Percentiles rank a stretch among this genome's conserved stretches.
phyloP scores from a whole-genome alignment of 2,797 vertebrate genomes.

The Poecilia picta region DNA sequence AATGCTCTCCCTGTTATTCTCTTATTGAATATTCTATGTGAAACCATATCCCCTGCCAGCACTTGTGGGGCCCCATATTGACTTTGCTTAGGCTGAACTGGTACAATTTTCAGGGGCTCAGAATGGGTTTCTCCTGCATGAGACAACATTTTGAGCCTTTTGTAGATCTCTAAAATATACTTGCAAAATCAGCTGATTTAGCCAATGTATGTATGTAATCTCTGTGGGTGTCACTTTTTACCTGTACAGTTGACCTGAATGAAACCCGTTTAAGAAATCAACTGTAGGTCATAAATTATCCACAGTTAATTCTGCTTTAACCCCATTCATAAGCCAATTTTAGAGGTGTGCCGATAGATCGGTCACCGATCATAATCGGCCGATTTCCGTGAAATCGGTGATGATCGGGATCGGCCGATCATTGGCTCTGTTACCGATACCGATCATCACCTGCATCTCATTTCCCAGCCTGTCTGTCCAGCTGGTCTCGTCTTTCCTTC shows the following conservation, averaged over 20 bases:
- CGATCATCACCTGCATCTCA: no score
- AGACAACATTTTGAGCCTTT: neutral
- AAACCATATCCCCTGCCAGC: neutral
- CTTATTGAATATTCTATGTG: slow-evolving; percentile 19
- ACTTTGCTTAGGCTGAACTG: neutral
- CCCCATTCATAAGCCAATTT: neutral
- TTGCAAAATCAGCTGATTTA: neutral
- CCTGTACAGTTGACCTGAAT: neutral
- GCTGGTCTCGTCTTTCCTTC: no score
- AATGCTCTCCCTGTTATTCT: slow-evolving; percentile 26
- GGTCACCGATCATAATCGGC: no score
- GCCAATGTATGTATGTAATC: neutral
- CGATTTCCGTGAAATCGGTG: no score
- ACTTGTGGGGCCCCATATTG: neutral
- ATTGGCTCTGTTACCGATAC: no score
- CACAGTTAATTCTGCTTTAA: neutral
- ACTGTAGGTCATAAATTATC: neutral
- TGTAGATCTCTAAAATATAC: neutral
- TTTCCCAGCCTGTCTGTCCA: no score
- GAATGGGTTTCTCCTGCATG: neutral
- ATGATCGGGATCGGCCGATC: no score
- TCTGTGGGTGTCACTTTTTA: neutral
- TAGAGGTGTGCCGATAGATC: no score
- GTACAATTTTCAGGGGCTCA: neutral
- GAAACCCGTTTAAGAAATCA: neutral